Percentiles rank a stretch among this genome's conserved stretches.
Conservation (phyloP, 2,797 vertebrate species). For the Fundulus diaphanus region DNA sequence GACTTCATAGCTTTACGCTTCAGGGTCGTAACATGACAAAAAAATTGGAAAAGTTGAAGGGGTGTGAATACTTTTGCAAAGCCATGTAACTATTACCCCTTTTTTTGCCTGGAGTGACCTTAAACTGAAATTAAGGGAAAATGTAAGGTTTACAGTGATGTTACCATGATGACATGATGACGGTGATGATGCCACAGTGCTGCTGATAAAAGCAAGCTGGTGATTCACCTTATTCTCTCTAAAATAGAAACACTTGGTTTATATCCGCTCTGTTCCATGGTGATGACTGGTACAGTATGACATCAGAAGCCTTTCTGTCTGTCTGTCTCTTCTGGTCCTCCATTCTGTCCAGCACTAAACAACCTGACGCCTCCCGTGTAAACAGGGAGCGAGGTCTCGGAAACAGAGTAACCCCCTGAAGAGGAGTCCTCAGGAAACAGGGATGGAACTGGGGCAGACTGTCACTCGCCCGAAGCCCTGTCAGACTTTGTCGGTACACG, state of each 20-base stretch:
- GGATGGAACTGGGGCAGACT: constrained; percentile 41
- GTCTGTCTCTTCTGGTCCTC: too few relatives aligned
- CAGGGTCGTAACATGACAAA: neutral
- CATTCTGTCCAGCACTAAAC: neutral
- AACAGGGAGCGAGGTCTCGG: constrained; percentile 17
- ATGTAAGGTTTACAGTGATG: neutral
- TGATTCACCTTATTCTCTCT: constrained; percentile 52
- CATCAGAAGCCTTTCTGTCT: constrained; percentile 46
- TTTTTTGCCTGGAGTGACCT: neutral
- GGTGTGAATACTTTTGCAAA: neutral
- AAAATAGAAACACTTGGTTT: constrained; percentile 52
- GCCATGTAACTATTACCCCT: neutral
- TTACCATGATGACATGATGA: constrained; percentile 9
- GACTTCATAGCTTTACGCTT: neutral
- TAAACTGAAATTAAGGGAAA: neutral
- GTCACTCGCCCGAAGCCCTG: constrained; percentile 56
- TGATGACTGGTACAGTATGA: constrained; percentile 56
- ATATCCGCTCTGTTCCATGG: constrained; percentile 64
- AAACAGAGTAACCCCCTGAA: constrained; percentile 25
- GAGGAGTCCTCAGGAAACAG: constrained; percentile 29
- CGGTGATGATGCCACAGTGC: constrained; percentile 2
- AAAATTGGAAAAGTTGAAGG: neutral
- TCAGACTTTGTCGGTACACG: constrained; percentile 47
- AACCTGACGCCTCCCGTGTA: constrained; percentile 35
- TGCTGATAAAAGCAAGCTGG: constrained; percentile 19